Base-by-base conservation (phyloP, 1,140 invertebrate species). In the Calycopis cecrops region DNA sequence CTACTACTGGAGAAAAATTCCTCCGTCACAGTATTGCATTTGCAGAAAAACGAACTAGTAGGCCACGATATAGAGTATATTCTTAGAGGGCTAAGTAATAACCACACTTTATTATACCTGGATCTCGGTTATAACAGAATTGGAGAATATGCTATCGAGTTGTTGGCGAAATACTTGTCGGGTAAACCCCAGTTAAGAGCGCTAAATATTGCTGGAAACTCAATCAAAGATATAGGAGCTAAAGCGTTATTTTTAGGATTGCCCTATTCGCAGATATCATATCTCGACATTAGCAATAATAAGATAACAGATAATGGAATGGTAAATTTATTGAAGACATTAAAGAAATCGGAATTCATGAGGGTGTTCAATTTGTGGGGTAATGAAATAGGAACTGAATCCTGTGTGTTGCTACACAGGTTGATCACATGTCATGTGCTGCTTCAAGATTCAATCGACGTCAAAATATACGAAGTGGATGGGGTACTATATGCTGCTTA, bases 61-160 rank as follows among this genome's bases (percentile, higher is more conserved):
- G 88, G 88, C 0, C 90, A 91, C 47, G 90, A 91, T 62, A 72
- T 91, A 2, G 90, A 91, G 65, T 82, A 77, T 35, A 69, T 92
- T 57, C 60, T 88, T 9, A 59, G 73, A 42, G 90, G 91, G 17
- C 73, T 90, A 44, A 61, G 63, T 35, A 49, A 59, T 8, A 91
- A 91, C 60, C 77, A 69, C 21, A 88, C 87, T 0, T 63, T 92
- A 14, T 52, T 74, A 14, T 74, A 90, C 21, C 66, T 92, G 8
- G 89, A 92, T 77, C 71, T 92, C 11, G 86, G 82, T 3, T 88
- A 72, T 53, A 92, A 92, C 59, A 88, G 75, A 59, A 88, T 92
- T 3, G 89, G 89, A 1, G 88, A 91, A 75, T 76, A 89, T 48
- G 90, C 90, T 4, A 67, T 81, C 0, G 85, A 90, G 59, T 58